phyloP scores from a whole-genome alignment of 2,888 invertebrate genomes.

The Smittia sp. region DNA sequence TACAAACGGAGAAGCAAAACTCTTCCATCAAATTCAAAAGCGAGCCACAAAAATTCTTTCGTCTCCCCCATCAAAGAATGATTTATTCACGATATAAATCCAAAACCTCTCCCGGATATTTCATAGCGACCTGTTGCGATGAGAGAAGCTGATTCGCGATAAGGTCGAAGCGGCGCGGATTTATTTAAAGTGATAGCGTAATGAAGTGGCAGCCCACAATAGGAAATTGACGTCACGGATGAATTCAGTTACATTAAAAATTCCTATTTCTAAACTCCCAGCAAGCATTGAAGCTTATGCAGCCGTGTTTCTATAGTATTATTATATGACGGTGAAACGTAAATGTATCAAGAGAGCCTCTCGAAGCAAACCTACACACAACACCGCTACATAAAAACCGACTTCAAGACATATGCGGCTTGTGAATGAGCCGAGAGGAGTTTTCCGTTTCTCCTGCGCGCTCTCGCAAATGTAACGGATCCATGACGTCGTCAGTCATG shows the following conservation, averaged over 20 bases:
- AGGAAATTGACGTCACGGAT: background rate
- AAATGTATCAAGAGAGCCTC: constrained; percentile 11
- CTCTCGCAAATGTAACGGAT: background rate
- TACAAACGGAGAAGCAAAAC: background rate
- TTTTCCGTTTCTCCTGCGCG: background rate
- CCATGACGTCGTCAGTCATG: background rate
- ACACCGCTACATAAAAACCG: constrained; percentile 38
- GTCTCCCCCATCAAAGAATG: background rate
- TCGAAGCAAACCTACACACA: constrained; percentile 23
- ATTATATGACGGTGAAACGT: background rate
- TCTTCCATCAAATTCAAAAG: too few relatives aligned
- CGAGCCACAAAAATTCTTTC: background rate
- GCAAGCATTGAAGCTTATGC: background rate
- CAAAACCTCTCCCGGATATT: background rate
- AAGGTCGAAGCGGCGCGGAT: background rate
- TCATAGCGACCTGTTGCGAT: background rate
- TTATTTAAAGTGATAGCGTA: background rate
- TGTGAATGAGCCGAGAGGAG: constrained; percentile 13
- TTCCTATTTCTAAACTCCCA: background rate
- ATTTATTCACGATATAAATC: background rate
- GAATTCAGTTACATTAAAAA: background rate
- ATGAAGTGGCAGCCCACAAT: background rate
- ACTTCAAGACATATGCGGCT: background rate
- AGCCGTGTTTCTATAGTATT: background rate
- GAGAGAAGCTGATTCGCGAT: background rate